Conservation (phyloP, 92 coral and sea anemone genomes). For the Palythoa grandis region DNA sequence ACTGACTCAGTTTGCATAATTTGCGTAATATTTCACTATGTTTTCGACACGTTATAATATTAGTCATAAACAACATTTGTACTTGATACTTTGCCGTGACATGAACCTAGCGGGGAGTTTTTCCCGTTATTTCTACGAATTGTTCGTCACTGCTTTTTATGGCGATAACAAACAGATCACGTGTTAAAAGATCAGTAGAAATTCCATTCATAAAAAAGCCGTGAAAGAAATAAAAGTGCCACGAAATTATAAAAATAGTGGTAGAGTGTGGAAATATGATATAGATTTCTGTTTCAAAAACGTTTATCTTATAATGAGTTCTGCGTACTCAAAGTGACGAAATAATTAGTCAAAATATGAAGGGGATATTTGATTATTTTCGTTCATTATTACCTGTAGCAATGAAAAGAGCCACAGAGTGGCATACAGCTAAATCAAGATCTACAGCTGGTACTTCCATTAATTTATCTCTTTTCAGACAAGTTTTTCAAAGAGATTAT, state of each 20-base stretch:
- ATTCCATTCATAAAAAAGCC: neutral
- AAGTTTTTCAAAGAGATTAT: no score
- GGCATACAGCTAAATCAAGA: no score
- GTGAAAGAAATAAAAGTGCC: neutral
- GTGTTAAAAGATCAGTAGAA: neutral
- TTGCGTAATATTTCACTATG: no score
- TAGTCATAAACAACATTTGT: no score
- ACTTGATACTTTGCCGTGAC: neutral
- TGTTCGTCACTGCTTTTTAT: neutral
- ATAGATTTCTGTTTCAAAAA: neutral
- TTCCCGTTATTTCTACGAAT: neutral
- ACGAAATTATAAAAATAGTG: neutral
- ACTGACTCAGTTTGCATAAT: no score
- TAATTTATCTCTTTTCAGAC: no score
- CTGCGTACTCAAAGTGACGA: neutral
- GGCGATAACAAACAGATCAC: neutral
- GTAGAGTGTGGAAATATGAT: neutral
- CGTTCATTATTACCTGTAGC: no score
- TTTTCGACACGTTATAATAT: no score
- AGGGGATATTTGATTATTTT: neutral
- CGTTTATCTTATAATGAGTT: neutral
- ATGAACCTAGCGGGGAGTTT: neutral
- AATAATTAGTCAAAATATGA: neutral
- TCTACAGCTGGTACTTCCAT: no score
- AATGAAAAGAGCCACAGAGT: no score